Conservation (phyloP, 2,797 vertebrate species). For the Peromyscus aztecus region DNA sequence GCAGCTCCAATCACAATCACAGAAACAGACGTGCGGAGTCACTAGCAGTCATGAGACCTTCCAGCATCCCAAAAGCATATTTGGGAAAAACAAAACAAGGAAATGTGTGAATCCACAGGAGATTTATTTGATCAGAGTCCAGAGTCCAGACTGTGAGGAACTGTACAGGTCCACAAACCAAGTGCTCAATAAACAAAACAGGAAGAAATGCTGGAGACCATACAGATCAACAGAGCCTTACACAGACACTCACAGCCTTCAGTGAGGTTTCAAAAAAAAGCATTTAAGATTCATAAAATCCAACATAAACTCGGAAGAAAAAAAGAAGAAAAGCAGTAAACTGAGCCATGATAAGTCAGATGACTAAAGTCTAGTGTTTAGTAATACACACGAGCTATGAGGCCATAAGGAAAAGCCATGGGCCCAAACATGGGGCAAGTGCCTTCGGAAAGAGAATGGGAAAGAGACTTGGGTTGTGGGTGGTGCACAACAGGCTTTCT, state of each 20-base stretch:
- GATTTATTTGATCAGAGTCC: not conserved
- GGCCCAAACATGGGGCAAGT: rapidly evolving
- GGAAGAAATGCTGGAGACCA: rapidly evolving
- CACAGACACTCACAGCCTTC: not conserved
- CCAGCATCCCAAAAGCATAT: not conserved
- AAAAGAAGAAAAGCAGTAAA: not conserved
- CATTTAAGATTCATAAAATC: not conserved
- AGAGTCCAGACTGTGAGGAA: not conserved
- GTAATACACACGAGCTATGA: not conserved
- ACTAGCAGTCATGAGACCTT: not conserved
- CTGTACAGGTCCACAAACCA: not conserved
- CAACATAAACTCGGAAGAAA: no score
- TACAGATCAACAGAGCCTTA: not conserved
- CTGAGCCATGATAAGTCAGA: not conserved
- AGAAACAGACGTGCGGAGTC: not conserved
- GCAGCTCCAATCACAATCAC: not conserved
- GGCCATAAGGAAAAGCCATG: rapidly evolving
- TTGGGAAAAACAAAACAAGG: not conserved
- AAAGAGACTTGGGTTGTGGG: not conserved
- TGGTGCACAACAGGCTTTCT: not conserved
- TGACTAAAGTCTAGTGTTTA: not conserved
- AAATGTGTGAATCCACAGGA: not conserved
- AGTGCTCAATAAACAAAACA: not conserved
- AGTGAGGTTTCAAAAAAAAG: not conserved
- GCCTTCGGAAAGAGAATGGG: no score